Evolutionary conservation across 2,888 invertebrate genomes (phyloP), one percentile per base, ranked within the genome.

Genomic region (Notodromas monacha): DNA sequence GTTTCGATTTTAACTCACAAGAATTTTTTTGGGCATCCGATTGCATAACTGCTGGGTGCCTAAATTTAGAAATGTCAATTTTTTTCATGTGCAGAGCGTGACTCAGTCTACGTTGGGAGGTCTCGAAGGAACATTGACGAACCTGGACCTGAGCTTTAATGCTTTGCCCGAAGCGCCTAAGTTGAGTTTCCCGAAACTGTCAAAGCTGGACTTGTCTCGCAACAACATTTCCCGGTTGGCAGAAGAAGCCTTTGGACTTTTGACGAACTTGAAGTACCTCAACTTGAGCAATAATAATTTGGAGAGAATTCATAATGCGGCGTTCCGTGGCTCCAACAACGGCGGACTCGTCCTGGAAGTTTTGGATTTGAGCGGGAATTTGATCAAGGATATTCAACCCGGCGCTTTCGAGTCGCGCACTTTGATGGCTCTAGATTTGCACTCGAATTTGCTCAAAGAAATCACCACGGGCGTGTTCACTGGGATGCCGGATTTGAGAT

Each of bases 291-390:
- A 58, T 8, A 81, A 79, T 44, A 59, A 61, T 37, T 50, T 81
- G 33, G 68, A 67, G 46, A 63, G 61, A 31, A 59, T 79, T 15
- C 70, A 70, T 38, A 76, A 76, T 46, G 58, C 73, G 37, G 72
- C 74, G 43, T 79, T 77, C 50, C 70, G 76, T 1, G 61, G 73
- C 31, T 52, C 77, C 31, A 69, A 69, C 2, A 58, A 67, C 36
- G n/a, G n/a, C n/a, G n/a, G n/a, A n/a, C n/a, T n/a, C n/a, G n/a
- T n/a, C n/a, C 49, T 79, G 26, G 56, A 68, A 33, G 57, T 58
- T 8, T 51, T 86, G 31, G 56, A 68, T 39, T 52, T 81, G 31
- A 74, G 74, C 41, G 58, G 74, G 36, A 79, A 79, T 46, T 67
- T 67, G 42, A 63, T 81, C 12, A 68, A 67, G 6, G 69, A 69